phyloP scores from a whole-genome alignment of 2,797 vertebrate genomes.

The Petrocephalus sullivani region DNA sequence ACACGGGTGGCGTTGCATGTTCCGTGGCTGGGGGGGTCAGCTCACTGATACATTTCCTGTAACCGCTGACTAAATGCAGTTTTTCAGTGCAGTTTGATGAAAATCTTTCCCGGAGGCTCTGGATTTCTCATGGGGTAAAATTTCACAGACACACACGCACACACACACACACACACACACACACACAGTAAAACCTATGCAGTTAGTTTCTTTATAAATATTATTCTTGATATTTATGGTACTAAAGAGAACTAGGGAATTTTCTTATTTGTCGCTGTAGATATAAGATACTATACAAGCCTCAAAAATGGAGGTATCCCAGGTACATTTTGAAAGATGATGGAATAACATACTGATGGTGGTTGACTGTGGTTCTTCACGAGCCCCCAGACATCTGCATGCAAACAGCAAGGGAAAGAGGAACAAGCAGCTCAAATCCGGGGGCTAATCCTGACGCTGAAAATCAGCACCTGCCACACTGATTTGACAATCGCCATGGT shows the following conservation, averaged over 20 bases:
- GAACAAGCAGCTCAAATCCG: slow-evolving; percentile 42
- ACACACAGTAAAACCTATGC: background rate
- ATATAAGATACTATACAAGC: slow-evolving; percentile 21
- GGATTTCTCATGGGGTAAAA: background rate
- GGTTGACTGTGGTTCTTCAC: background rate
- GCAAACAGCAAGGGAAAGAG: slow-evolving; percentile 27
- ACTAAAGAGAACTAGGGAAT: background rate
- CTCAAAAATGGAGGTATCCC: background rate
- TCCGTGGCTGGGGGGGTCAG: background rate
- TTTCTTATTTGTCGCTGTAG: background rate
- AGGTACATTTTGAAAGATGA: background rate
- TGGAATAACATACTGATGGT: background rate
- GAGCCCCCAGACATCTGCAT: slow-evolving; percentile 43
- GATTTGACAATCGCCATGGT: slow-evolving; percentile 54
- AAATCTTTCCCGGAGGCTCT: background rate
- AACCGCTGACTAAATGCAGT: background rate
- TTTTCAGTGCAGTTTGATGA: background rate
- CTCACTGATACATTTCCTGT: background rate
- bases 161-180: too few species aligned
- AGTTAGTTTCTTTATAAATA: slow-evolving; percentile 1
- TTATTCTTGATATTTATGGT: background rate
- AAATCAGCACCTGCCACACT: slow-evolving; percentile 44
- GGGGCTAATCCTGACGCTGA: slow-evolving; percentile 48
- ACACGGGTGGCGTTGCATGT: background rate
- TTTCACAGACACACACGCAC: background rate